Conservation (phyloP, 2,797 vertebrate species). For the Sylvia borin region DNA sequence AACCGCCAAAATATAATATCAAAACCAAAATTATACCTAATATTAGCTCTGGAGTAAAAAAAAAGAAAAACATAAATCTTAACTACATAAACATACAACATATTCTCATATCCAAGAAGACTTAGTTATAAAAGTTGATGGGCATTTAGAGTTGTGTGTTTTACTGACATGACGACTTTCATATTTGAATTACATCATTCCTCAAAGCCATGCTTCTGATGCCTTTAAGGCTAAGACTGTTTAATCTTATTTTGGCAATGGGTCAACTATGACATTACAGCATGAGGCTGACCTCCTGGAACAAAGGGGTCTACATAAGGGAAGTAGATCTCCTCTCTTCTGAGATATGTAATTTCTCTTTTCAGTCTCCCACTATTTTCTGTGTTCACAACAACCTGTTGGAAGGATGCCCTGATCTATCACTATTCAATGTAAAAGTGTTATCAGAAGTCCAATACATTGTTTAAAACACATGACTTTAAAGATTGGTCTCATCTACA, state of each 20-base stretch:
- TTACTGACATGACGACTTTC: background rate
- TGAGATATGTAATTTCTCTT: background rate
- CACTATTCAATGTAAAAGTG: background rate
- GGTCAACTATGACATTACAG: background rate
- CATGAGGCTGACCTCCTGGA: background rate
- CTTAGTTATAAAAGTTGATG: background rate
- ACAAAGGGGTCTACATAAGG: background rate
- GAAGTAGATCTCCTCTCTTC: background rate
- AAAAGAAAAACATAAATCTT: background rate
- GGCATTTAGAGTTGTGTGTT: background rate
- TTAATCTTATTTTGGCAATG: background rate
- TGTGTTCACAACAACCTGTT: background rate
- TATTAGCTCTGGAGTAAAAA: background rate
- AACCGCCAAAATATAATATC: background rate
- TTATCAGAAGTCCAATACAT: background rate
- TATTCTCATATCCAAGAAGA: background rate
- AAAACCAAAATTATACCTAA: background rate
- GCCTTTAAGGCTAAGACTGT: background rate
- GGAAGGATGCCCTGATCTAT: background rate
- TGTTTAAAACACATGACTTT: background rate
- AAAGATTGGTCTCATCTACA: accelerated
- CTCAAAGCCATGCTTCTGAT: background rate
- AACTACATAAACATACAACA: background rate
- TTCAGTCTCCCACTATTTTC: background rate
- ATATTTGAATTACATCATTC: background rate